Base-by-base conservation (phyloP, 2,888 invertebrate genomes). In the Pollenia amentaria region DNA sequence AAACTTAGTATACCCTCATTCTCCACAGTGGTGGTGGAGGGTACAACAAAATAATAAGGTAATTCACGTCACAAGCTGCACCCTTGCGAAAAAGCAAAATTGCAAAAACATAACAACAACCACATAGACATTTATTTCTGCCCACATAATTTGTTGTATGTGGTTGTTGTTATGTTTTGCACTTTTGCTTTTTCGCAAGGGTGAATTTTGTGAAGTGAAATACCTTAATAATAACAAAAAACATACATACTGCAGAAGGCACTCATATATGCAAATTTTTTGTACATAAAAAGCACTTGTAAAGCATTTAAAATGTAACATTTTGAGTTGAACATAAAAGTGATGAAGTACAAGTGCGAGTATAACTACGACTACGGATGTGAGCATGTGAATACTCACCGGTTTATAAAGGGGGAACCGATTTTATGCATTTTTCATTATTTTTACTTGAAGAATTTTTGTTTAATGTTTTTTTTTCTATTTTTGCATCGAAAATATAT, bases 271-370 rank as follows among this genome's bases (percentile, higher is more conserved):
- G 69, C n/a, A 69, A 62, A 9, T 67, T 67, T 84, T 78, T 29
- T 79, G 55, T 16, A 53, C 48, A 46, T 18, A 62, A 83, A 81
- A 85, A 79, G 72, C 83, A 88, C 88, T 89, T 87, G 91, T 89
- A 88, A 91, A 90, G 89, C 88, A 90, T 90, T 91, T 90, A 85
- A 90, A 91, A 89, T 89, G 90, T 87, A 87, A 82, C 85, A 87
- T 86, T 77, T 73, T 85, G 85, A 82, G 82, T 48, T 75, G 73
- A 64, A 75, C 78, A 83, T 70, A 79, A 72, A 76, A 75, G 67
- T 82, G 67, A 81, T 70, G 81, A 77, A 79, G 67, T 73, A 62
- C 73, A 79, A 67, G 64, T 70, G 40, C 67, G 21, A 67, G 16
- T 75, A 69, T 64, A 55, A 75, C 57, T 82, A 48, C 65, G 64